A percentile compares a stretch with the other conserved stretches of the same genome.
These are phyloP conservation scores for Asobara japonica DNA, from an alignment of 1,140 invertebrate species.

Conservation along the genomic window DNA sequence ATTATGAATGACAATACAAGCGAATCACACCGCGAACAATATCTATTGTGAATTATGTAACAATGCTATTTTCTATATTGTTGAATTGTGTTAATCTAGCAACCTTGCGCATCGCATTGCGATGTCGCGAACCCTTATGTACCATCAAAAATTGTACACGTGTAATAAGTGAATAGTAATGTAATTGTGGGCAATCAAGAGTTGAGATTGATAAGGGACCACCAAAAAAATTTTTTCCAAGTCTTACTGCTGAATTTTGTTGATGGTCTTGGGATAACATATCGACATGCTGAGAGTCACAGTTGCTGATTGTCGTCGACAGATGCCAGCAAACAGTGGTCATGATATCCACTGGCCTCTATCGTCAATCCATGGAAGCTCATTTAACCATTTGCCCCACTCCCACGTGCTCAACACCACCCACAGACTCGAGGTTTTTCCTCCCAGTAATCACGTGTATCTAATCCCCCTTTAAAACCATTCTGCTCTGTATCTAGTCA, in stretches of 20 bases:
- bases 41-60: constrained; percentile 19
- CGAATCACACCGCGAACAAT: constrained; percentile 6
- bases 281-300: background rate
- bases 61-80: background rate
- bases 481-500: background rate
- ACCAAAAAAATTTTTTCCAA: background rate
- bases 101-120: too few relatives aligned
- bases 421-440: background rate
- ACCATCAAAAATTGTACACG: background rate
- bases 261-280: background rate
- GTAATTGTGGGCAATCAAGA: too few relatives aligned
- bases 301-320: background rate
- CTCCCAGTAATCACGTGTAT: background rate
- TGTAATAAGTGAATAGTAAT: background rate
- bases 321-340: background rate
- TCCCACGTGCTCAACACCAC: background rate
- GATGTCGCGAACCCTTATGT: too few relatives aligned
- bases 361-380: background rate
- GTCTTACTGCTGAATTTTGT: background rate
- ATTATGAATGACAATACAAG: constrained; percentile 15
- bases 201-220: too few relatives aligned
- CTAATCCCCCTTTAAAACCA: background rate
- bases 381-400: background rate
- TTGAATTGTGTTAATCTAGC: background rate
- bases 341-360: background rate